A percentile compares a stretch with the other conserved stretches of the same genome.
These are phyloP conservation scores for Imbricaverruca yamaguchii DNA, from an alignment of 2,888 invertebrate genomes.

Conservation along the genomic window DNA sequence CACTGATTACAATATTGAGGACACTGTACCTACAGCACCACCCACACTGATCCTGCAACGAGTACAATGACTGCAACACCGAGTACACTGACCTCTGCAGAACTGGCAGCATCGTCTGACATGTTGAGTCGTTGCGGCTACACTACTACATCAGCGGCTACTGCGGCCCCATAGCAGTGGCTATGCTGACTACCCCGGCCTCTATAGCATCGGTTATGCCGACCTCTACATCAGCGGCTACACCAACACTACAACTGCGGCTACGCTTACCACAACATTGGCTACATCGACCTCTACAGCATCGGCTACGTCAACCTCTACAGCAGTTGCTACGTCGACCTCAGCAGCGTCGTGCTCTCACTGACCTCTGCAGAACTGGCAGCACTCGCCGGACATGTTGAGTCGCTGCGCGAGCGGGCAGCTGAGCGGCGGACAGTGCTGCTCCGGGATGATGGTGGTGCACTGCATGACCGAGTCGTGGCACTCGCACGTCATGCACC, in stretches of 20 bases:
- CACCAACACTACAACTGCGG: too few species aligned
- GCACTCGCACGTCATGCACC: slow-evolving; percentile 75
- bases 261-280: neutral
- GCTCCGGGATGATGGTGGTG: slow-evolving; percentile 60
- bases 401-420: slow-evolving; percentile 71
- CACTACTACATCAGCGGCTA: too few species aligned
- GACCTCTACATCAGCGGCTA: too few species aligned
- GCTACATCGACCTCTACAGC: neutral
- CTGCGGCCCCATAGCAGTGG: too few species aligned
- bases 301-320: neutral
- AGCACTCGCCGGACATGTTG: slow-evolving; percentile 75
- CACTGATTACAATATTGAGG: too few species aligned
- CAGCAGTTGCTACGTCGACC: too few species aligned
- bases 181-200: too few species aligned
- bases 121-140: neutral
- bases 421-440: slow-evolving; percentile 65
- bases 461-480: slow-evolving; percentile 74
- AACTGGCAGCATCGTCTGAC: neutral
- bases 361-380: slow-evolving; percentile 63
- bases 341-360: neutral
- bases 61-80: too few species aligned
- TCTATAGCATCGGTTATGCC: too few species aligned
- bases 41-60: too few species aligned
- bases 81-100: neutral
- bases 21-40: too few species aligned